A percentile compares a stretch with the other conserved stretches of the same genome.
Conservation (phyloP, 1,140 invertebrate species). For the Megathymus violae region DNA sequence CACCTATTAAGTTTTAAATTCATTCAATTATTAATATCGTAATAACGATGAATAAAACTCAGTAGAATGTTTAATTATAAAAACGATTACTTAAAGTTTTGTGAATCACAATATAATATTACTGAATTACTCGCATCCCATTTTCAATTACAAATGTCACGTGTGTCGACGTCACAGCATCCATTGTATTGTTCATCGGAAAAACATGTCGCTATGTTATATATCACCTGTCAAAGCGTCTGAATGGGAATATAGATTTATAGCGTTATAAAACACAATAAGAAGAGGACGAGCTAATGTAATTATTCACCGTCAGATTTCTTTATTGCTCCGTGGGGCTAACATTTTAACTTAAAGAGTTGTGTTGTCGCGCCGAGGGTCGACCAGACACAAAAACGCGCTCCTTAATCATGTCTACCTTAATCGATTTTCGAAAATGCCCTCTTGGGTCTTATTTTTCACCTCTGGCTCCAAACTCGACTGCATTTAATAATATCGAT, state of each 20-base stretch:
- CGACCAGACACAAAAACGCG: constrained; percentile 52
- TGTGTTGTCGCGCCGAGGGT: constrained; percentile 39
- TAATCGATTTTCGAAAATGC: constrained; percentile 75
- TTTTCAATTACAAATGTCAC: constrained; percentile 52
- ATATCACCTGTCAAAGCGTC: constrained; percentile 51
- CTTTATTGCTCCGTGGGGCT: constrained; percentile 59
- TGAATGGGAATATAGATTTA: constrained; percentile 68
- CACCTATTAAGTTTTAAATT: too few species aligned
- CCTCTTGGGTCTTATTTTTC: constrained; percentile 64
- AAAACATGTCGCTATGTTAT: constrained; percentile 57
- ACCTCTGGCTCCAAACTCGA: constrained; percentile 44
- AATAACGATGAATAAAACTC: too few species aligned
- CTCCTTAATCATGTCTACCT: constrained; percentile 70
- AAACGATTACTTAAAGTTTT: too few species aligned
- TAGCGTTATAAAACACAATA: constrained; percentile 51
- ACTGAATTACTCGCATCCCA: too few species aligned
- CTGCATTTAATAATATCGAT: constrained; percentile 56
- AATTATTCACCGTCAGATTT: constrained; percentile 69
- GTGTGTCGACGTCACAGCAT: constrained; percentile 39
- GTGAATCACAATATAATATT: background rate
- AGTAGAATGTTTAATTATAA: too few species aligned
- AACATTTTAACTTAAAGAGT: constrained; percentile 57
- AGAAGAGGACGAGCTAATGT: constrained; percentile 56
- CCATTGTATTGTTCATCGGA: constrained; percentile 49
- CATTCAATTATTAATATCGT: too few species aligned